Conservation (phyloP, 2,888 invertebrate species). For the Heliconius ismenius region DNA sequence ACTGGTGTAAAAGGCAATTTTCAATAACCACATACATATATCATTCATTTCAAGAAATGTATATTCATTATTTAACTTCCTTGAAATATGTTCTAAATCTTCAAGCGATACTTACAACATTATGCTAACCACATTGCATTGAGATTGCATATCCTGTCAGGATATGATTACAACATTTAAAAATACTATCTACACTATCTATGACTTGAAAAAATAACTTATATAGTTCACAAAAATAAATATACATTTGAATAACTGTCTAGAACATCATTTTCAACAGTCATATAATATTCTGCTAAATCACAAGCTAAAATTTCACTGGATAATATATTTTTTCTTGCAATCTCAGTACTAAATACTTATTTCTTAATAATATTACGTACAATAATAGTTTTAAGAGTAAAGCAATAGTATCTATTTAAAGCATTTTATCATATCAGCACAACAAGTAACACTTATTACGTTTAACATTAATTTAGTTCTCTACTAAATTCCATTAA, state of each 20-base stretch:
- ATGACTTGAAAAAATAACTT: slow-evolving; percentile 47
- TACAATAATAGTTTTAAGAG: slow-evolving; percentile 20
- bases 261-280: slow-evolving; percentile 45
- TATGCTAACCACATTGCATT: slow-evolving; percentile 21
- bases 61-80: not conserved
- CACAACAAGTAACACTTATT: slow-evolving; percentile 39
- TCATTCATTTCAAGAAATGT: not conserved
- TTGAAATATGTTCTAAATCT: not conserved
- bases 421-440: slow-evolving; percentile 41
- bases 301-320: slow-evolving; percentile 33
- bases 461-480: slow-evolving; percentile 16
- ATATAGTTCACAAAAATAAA: slow-evolving; percentile 44
- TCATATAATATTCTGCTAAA: slow-evolving; percentile 34
- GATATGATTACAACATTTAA: slow-evolving; percentile 35
- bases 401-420: slow-evolving; percentile 41
- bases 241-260: slow-evolving; percentile 42
- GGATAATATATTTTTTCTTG: slow-evolving; percentile 18
- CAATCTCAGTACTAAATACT: slow-evolving; percentile 21
- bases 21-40: not conserved
- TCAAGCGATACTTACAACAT: slow-evolving; percentile 6
- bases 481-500: slow-evolving; percentile 24
- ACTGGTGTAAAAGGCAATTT: not conserved
- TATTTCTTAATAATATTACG: slow-evolving; percentile 19
- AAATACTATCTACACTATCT: slow-evolving; percentile 42
- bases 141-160: slow-evolving; percentile 30